A percentile compares a stretch with the other conserved stretches of the same genome.
phyloP scores from a whole-genome alignment of 64 coral and sea anemone genomes.

The Stylophora pistillata region DNA sequence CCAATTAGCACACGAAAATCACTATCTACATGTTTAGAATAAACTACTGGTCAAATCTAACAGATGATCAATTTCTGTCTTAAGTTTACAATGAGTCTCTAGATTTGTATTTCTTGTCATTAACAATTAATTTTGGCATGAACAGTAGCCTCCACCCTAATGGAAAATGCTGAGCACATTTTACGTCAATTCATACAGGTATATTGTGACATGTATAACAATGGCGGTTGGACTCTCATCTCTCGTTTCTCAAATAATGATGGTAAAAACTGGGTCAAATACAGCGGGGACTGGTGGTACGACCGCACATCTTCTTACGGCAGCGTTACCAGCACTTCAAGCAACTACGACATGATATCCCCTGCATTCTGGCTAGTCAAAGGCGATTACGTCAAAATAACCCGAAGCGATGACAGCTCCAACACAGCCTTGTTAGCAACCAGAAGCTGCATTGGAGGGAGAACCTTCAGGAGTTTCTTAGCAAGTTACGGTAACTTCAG shows the following conservation, averaged over 20 bases:
- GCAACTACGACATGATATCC: constrained; percentile 67
- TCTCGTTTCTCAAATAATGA: constrained; percentile 66
- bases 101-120: too few relatives aligned
- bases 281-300: constrained; percentile 52
- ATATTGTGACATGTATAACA: constrained; percentile 52
- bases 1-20: too few relatives aligned
- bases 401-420: constrained; percentile 44
- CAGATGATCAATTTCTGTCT: too few relatives aligned
- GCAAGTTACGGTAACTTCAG: constrained; percentile 45
- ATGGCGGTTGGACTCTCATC: constrained; percentile 60
- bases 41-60: too few relatives aligned
- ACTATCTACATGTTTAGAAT: too few relatives aligned
- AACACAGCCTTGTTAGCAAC: constrained; percentile 18
- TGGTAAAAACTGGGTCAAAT: constrained; percentile 37
- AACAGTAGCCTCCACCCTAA: neutral
- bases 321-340: constrained; percentile 11
- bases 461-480: constrained; percentile 32
- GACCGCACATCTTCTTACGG: constrained; percentile 36
- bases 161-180: neutral
- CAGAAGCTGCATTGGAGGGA: constrained; percentile 19
- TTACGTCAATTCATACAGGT: constrained; percentile 3
- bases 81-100: too few relatives aligned
- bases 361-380: constrained; percentile 35
- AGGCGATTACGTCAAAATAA: constrained; percentile 47
- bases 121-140: too few relatives aligned